These are phyloP conservation scores for Mesoclemmys tuberculata DNA, from an alignment of 2,113 vertebrate genomes.

Conservation along the genomic window DNA sequence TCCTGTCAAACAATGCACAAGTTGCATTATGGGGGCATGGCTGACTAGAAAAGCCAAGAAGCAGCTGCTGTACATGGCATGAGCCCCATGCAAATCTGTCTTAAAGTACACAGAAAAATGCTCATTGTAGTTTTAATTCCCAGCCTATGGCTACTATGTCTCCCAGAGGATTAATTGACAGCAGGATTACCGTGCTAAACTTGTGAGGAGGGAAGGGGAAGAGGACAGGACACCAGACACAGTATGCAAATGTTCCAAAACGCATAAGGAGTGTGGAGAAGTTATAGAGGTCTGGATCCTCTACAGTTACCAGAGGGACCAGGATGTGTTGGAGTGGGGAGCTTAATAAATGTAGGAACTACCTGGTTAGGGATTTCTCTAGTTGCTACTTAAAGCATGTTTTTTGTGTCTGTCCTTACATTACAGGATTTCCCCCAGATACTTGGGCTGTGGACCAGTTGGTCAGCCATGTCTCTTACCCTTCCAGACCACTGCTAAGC, in stretches of 20 bases:
- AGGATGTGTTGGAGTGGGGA: not conserved
- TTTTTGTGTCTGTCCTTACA: not conserved
- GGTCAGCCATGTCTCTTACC: not conserved
- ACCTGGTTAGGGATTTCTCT: not conserved
- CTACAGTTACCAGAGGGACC: not conserved
- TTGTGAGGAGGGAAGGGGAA: not conserved
- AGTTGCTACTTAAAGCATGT: not conserved
- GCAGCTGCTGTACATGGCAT: not conserved
- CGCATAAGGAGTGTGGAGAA: not conserved
- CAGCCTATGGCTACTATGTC: not conserved
- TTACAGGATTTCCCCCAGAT: not conserved
- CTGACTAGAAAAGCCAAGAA: not conserved
- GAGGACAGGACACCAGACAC: not conserved
- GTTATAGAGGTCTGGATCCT: not conserved
- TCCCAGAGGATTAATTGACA: not conserved
- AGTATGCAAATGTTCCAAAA: not conserved
- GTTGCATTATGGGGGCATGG: not conserved
- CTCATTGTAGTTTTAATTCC: not conserved
- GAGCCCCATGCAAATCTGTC: not conserved
- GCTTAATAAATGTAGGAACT: not conserved
- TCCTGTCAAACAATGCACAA: not conserved
- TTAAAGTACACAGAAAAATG: not conserved
- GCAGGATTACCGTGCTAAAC: not conserved
- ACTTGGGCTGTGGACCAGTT: not conserved
- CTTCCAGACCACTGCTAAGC: not conserved